Evolutionary conservation across 2,797 vertebrate species (phyloP).

Genomic region (Sebastes oblongus): DNA sequence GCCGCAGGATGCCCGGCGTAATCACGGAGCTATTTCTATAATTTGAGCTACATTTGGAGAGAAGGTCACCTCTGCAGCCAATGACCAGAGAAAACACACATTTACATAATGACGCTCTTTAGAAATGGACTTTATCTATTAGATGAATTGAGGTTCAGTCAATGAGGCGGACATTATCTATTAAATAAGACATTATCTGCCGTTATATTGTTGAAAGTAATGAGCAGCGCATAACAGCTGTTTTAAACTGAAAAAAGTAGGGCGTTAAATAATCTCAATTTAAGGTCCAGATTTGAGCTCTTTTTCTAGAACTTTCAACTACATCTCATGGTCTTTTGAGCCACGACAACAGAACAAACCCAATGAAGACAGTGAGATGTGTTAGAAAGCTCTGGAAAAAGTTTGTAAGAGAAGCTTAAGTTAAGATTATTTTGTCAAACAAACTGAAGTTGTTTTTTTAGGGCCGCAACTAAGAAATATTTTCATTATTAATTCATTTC

Average conservation of each 20-base stretch:
- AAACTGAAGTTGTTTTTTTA: not conserved
- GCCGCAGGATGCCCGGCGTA: constrained; percentile 1
- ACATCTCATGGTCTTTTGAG: not conserved
- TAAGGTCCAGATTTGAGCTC: no score
- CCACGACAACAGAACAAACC: no score
- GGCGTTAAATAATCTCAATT: no score
- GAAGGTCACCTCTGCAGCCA: constrained; percentile 37
- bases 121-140: constrained; percentile 7
- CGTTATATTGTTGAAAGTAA: not conserved
- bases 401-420: accelerated
- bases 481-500: not conserved
- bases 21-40: constrained; percentile 47
- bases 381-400: not conserved
- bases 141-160: constrained; percentile 26
- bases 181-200: not conserved
- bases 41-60: constrained; percentile 54
- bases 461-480: not conserved
- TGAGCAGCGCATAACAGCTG: not conserved
- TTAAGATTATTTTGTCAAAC: not conserved
- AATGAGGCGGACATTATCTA: not conserved
- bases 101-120: not conserved
- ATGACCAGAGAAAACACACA: not conserved
- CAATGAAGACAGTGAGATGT: not conserved
- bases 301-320: no score
- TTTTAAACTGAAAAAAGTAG: not conserved